Evolutionary conservation across 2,888 invertebrate genomes (phyloP).

Genomic region (Apamea monoglypha): DNA sequence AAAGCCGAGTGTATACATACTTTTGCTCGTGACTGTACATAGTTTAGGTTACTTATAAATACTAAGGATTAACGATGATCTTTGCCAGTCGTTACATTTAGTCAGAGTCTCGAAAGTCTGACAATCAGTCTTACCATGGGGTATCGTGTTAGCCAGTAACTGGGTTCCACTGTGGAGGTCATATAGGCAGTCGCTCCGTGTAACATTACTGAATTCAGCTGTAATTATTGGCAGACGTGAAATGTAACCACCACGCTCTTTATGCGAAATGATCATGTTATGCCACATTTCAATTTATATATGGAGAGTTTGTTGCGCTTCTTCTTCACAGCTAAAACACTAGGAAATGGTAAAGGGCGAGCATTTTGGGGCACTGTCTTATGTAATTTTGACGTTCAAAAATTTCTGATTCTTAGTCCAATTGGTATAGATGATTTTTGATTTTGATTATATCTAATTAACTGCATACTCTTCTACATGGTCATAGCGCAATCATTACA

Average conservation of each 20-base stretch:
- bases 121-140: neutral
- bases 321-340: neutral
- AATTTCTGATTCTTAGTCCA: neutral
- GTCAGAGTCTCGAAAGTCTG: neutral
- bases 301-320: neutral
- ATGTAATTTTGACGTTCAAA: neutral
- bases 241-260: neutral
- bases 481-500: neutral
- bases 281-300: neutral
- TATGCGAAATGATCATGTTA: neutral
- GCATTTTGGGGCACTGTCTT: neutral
- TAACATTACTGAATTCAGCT: neutral
- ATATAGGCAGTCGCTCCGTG: neutral
- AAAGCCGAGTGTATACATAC: too few species aligned
- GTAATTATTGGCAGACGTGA: neutral
- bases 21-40: too few species aligned
- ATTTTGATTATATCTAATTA: neutral
- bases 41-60: neutral
- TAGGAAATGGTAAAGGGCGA: neutral
- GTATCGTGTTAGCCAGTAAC: neutral
- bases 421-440: neutral
- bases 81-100: neutral
- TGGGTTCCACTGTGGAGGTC: neutral
- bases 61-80: neutral
- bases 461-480: neutral